Conservation (phyloP, 2,888 invertebrate genomes). For the Dendrolimus pini region DNA sequence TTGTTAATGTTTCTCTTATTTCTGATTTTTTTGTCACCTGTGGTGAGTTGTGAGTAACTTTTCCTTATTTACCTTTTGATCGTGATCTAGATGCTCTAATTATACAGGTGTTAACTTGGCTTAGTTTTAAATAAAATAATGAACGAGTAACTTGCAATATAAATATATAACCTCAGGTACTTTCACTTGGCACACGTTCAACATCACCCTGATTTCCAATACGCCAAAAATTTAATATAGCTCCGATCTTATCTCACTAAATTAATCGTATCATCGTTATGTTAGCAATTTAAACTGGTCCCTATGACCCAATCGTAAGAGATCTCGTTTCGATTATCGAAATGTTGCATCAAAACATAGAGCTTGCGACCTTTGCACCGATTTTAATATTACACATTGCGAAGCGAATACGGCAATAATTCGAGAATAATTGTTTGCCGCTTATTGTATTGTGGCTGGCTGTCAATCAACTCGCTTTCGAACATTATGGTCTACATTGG, state of each 20-base stretch:
- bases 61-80: too few species aligned
- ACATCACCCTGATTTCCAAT: background rate
- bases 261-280: background rate
- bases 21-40: too few species aligned
- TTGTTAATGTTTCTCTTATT: too few species aligned
- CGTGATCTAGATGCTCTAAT: too few species aligned
- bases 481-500: constrained; percentile 58
- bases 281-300: constrained; percentile 4
- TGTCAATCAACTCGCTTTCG: constrained; percentile 69
- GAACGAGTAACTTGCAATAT: too few species aligned
- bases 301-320: constrained; percentile 37
- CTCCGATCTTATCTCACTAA: background rate
- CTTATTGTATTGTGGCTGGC: constrained; percentile 52
- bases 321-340: constrained; percentile 49
- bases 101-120: too few species aligned
- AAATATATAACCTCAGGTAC: too few species aligned
- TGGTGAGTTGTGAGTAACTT: too few species aligned
- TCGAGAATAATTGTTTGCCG: constrained; percentile 57
- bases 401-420: constrained; percentile 55
- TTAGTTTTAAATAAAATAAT: too few species aligned
- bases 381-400: constrained; percentile 54
- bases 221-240: background rate
- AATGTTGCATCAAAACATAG: constrained; percentile 66
- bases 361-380: constrained; percentile 61
- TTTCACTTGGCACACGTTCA: too few species aligned